Conservation (phyloP, 1,140 invertebrate genomes). For the Marisa cornuarietis region DNA sequence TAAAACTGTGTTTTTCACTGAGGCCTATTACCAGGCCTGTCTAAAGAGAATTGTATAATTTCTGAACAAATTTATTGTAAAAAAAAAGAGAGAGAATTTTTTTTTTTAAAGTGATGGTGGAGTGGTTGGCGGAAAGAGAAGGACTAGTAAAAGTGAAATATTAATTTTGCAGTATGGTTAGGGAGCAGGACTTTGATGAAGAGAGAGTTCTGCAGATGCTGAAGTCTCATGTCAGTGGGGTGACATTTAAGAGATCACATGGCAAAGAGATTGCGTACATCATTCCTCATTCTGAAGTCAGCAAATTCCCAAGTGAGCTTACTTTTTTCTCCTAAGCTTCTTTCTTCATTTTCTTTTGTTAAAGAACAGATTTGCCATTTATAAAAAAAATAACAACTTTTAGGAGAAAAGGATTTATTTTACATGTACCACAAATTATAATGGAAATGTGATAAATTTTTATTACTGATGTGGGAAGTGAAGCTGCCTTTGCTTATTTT, state of each 20-base stretch:
- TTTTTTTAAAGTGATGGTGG: no score
- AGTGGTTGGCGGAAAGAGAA: not conserved
- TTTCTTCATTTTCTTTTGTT: not conserved
- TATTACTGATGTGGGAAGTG: no score
- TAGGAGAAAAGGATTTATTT: no score
- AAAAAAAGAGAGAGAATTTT: no score
- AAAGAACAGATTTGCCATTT: not conserved
- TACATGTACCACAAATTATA: no score
- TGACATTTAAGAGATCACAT: conserved; percentile 41
- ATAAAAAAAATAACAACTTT: no score
- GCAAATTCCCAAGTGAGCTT: conserved; percentile 47
- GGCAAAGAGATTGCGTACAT: conserved; percentile 53
- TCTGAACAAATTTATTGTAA: no score
- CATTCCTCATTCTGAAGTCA: conserved; percentile 45
- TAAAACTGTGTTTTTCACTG: no score
- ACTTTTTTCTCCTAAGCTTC: not conserved
- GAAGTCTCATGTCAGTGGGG: conserved; percentile 27
- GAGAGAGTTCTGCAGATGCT: conserved; percentile 39
- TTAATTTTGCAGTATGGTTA: conserved; percentile 51
- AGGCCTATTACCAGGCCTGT: no score
- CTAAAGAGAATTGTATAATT: no score
- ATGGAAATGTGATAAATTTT: no score
- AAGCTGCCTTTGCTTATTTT: no score
- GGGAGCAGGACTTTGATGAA: conserved; percentile 34
- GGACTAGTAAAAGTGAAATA: not conserved